phyloP scores from a whole-genome alignment of 1,140 invertebrate species.

The Aporrectodea caliginosa region DNA sequence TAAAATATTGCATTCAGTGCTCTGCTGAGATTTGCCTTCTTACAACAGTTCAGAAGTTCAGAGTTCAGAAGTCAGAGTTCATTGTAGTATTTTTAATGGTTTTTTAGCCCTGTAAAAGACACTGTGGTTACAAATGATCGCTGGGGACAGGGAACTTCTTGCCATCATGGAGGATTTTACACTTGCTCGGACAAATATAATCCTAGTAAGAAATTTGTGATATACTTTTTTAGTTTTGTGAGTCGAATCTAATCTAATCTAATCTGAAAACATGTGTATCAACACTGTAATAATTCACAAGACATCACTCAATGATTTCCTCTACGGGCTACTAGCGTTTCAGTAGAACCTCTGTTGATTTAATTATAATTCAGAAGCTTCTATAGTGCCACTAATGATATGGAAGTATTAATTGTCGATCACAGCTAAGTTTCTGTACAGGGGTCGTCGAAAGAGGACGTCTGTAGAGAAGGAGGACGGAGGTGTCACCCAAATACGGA shows the following conservation, averaged over 20 bases:
- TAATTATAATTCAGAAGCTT: too few species aligned
- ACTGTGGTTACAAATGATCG: slow-evolving; percentile 82
- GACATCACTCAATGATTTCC: neutral
- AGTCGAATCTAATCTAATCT: neutral
- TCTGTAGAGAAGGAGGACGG: too few species aligned
- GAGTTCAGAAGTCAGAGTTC: neutral
- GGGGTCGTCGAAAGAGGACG: too few species aligned
- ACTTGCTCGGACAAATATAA: slow-evolving; percentile 77
- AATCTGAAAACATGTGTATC: neutral
- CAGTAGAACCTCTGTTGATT: too few species aligned
- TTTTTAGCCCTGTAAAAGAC: slow-evolving; percentile 72
- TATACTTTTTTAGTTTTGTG: neutral
- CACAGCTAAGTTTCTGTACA: too few species aligned
- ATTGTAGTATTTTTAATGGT: slow-evolving; percentile 27
- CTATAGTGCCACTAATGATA: neutral
- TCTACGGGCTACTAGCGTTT: neutral
- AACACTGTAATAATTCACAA: neutral
- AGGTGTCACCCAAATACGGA: too few species aligned
- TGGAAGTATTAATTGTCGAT: too few species aligned
- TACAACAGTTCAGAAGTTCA: neutral
- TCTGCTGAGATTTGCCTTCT: neutral
- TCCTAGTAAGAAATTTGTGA: slow-evolving; percentile 59
- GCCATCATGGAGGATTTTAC: slow-evolving; percentile 83
- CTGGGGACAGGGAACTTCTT: slow-evolving; percentile 74
- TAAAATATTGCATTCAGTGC: neutral